These are phyloP conservation scores for Hestina assimilis DNA, from an alignment of 1,140 invertebrate genomes.

Conservation along the genomic window DNA sequence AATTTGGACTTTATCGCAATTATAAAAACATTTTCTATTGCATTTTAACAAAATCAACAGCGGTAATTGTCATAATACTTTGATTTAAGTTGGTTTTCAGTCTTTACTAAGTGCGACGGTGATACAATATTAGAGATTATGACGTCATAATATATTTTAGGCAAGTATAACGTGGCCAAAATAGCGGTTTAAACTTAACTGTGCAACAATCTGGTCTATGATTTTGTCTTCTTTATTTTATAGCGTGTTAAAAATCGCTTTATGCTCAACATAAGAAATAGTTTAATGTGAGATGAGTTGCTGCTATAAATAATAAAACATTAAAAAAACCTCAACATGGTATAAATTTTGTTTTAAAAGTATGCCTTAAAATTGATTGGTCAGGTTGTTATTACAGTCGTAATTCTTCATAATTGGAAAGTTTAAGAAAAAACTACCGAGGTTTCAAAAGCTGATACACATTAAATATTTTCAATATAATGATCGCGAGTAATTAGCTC, in stretches of 20 bases:
- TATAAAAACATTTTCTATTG: too few species aligned
- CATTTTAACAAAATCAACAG: too few species aligned
- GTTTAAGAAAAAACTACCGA: too few species aligned
- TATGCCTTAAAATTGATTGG: too few species aligned
- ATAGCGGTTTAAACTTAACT: background rate
- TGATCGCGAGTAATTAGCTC: too few species aligned
- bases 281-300: background rate
- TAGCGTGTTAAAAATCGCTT: background rate
- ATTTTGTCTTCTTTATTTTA: background rate
- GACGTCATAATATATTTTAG: background rate
- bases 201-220: background rate
- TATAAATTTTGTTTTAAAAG: background rate
- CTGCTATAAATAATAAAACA: background rate
- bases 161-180: background rate
- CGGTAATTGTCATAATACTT: too few species aligned
- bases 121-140: conserved; percentile 15
- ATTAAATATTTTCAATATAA: too few species aligned
- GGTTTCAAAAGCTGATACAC: too few species aligned
- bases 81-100: too few species aligned
- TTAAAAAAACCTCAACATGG: background rate
- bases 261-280: background rate
- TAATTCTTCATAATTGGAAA: too few species aligned
- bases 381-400: background rate
- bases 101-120: conserved; percentile 11
- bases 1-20: too few species aligned